Evolutionary conservation across 2,797 vertebrate species (phyloP).

Genomic region (Aldrovandia affinis): DNA sequence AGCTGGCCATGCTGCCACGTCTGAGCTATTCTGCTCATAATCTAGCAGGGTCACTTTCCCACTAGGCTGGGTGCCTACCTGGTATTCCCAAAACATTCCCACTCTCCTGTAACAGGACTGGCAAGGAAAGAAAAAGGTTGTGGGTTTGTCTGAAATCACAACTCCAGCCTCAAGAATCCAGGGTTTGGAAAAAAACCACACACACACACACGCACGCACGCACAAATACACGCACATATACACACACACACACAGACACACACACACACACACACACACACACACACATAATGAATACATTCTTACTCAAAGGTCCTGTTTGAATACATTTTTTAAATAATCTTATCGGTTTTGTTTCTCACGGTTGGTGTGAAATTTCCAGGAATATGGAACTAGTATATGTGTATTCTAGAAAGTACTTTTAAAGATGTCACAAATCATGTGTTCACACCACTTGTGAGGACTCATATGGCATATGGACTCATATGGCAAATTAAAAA

Average conservation of each 20-base stretch:
- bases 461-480: too few relatives aligned
- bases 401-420: too few relatives aligned
- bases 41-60: slow-evolving; percentile 38
- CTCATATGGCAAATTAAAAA: too few relatives aligned
- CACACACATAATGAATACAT: not conserved
- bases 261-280: not conserved
- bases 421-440: too few relatives aligned
- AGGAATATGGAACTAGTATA: too few relatives aligned
- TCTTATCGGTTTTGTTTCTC: too few relatives aligned
- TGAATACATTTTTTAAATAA: too few relatives aligned
- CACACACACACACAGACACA: not conserved
- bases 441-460: too few relatives aligned
- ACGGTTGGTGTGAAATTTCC: too few relatives aligned
- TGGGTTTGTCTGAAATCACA: not conserved
- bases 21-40: slow-evolving; percentile 19
- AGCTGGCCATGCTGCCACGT: slow-evolving; percentile 20
- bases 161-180: not conserved
- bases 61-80: slow-evolving; percentile 30
- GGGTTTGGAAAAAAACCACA: not conserved
- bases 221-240: too few relatives aligned
- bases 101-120: not conserved
- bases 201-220: too few relatives aligned
- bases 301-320: too few relatives aligned
- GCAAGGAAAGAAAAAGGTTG: not conserved
- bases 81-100: slow-evolving; percentile 35